Evolutionary conservation across 2,888 invertebrate species (phyloP).

Genomic region (Drosophila paracracens): DNA sequence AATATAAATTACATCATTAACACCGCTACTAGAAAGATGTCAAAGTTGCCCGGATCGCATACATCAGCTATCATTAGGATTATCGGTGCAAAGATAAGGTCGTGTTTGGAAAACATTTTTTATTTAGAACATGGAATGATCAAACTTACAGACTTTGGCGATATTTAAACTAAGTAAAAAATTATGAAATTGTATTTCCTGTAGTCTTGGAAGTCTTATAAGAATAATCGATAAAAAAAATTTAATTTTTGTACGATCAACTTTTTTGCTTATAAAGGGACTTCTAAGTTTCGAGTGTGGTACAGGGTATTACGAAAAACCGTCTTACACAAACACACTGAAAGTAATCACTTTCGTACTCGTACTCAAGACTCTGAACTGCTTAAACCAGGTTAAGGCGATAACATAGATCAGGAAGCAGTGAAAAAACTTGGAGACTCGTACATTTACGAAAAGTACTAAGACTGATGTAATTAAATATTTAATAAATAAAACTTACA

Average conservation of each 20-base stretch:
- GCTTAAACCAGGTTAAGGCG: neutral
- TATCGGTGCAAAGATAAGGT: neutral
- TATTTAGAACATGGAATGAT: neutral
- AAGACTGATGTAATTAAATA: slow-evolving; percentile 12
- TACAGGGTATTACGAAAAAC: neutral
- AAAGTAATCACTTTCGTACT: neutral
- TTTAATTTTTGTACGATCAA: neutral
- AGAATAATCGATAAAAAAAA: neutral
- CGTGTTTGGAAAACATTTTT: neutral
- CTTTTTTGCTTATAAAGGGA: neutral
- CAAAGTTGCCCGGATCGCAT: neutral
- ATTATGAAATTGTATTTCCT: neutral
- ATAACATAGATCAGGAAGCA: neutral
- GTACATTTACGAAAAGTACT: neutral
- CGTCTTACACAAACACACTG: neutral
- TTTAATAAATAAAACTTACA: slow-evolving; percentile 37
- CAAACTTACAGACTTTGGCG: neutral
- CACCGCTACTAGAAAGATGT: neutral
- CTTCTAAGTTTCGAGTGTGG: neutral
- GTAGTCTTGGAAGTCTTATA: neutral
- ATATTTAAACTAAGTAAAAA: neutral
- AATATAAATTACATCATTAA: neutral
- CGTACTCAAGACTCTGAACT: neutral
- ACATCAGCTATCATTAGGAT: neutral
- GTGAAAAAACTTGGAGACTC: neutral